These are phyloP conservation scores for Heliconius erato DNA, from an alignment of 2,888 invertebrate genomes.

Conservation along the genomic window DNA sequence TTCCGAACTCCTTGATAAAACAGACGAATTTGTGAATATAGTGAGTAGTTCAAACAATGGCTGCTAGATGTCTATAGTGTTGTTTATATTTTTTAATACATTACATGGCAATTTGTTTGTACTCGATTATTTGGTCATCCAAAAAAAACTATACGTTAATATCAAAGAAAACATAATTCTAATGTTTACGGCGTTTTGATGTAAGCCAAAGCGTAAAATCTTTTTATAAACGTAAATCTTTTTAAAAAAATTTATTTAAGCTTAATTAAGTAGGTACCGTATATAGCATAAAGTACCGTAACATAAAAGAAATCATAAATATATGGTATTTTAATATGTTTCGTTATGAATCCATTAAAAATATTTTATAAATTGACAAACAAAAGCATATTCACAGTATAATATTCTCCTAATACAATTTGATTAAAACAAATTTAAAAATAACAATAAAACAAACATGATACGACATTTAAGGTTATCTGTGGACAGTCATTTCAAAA, in stretches of 20 bases:
- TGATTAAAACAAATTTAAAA: not conserved
- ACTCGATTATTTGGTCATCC: too few relatives aligned
- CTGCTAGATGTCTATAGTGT: not conserved
- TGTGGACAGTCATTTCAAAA: constrained; percentile 54
- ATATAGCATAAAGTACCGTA: not conserved
- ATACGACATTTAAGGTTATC: not conserved
- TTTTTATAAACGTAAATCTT: not conserved
- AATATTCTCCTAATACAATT: not conserved
- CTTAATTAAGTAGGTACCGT: not conserved
- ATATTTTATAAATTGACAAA: not conserved
- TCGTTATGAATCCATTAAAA: not conserved
- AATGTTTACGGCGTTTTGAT: too few relatives aligned
- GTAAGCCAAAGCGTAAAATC: not conserved
- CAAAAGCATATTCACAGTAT: not conserved
- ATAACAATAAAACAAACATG: not conserved
- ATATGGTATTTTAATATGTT: not conserved
- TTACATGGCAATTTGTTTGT: too few relatives aligned
- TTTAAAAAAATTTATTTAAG: not conserved
- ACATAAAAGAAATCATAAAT: not conserved
- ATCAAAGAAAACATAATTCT: too few relatives aligned
- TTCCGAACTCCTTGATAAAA: not conserved
- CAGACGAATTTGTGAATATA: too few relatives aligned
- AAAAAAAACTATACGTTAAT: too few relatives aligned
- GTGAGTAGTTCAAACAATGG: not conserved
- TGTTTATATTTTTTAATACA: not conserved